Base-by-base conservation (phyloP, 2,888 invertebrate species). In the Acronicta psi region DNA sequence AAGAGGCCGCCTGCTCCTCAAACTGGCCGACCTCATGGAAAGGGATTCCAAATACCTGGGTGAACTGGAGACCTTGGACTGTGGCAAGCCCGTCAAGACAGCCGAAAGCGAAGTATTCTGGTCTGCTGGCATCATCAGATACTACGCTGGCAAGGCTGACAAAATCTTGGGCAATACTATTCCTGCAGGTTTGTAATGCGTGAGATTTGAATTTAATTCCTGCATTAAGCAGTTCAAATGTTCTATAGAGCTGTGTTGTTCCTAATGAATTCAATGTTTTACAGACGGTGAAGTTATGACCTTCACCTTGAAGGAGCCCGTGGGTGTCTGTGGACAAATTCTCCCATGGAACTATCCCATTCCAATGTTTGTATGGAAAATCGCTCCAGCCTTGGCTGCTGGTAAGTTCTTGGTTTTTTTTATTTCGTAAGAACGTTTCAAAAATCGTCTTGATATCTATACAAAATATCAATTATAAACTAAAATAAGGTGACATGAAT, bases 291-390 rank as follows among this genome's bases (percentile, higher is more conserved):
- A 96, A 50, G 97, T 95, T 75, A 94, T 98, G 77, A 95, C 96
- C 0, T 98, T 98, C 84, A 98, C 98, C 0, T 94, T 97, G 31
- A 97, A 97, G 77, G 98, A 98, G 83, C 98, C 98, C 0, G 97
- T 98, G 10, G 93, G 93, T 14, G 97, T 98, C 1, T 98, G 98
- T 83, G 98, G 97, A 0, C 97, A 98, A 89, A 98, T 98, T 73
- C 96, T 98, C 66, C 98, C 98, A 16, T 98, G 98, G 98, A 98
- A 98, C 90, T 98, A 98, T 83, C 98, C 98, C 0, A 87, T 97
- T 49, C 91, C 99, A 65, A 99, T 99, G 99, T 96, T 97, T 86
- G 96, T 97, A 0, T 99, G 99, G 99, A 99, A 99, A 90, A 94
- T 99, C 31, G 98, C 95, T 0, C 97, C 97, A 0, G 97, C 97